Percentiles rank a stretch among this genome's conserved stretches.
Conservation (phyloP, 2,888 invertebrate species). For the Myopa tessellatipennis region DNA sequence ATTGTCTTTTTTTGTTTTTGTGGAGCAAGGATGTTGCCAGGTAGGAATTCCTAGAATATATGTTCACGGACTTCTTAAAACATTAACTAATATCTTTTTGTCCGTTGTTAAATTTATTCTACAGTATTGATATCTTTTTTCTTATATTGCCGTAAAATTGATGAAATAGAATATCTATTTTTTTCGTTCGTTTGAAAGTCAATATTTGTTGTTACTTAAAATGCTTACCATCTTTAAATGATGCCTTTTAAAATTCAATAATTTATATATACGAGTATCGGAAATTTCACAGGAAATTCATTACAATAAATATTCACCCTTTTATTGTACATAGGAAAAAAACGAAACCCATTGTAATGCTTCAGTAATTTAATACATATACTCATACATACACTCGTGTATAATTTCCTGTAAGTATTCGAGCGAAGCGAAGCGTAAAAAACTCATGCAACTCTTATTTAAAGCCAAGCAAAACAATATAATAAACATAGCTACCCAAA, state of each 20-base stretch:
- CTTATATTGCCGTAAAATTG: no score
- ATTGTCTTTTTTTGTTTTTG: no score
- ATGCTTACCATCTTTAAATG: neutral
- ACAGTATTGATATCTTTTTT: no score
- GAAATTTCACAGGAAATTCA: slow-evolving; percentile 1
- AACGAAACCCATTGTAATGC: neutral
- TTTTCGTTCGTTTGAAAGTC: no score
- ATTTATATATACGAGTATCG: no score
- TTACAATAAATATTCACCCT: neutral
- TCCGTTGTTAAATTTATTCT: no score
- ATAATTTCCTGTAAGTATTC: slow-evolving; percentile 17
- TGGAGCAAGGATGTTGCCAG: no score
- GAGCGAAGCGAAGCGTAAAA: neutral
- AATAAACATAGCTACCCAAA: slow-evolving; percentile 5
- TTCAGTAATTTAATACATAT: slow-evolving; percentile 17
- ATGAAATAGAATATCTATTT: no score
- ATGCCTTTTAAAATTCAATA: neutral
- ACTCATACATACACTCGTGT: neutral
- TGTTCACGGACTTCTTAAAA: no score
- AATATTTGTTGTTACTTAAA: neutral
- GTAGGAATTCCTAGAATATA: no score
- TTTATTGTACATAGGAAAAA: neutral
- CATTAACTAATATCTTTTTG: no score
- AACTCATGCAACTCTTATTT: slow-evolving; percentile 10
- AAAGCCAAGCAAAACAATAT: neutral